Base-by-base conservation (phyloP, 2,113 vertebrate genomes). In the Campylomormyrus numenius region DNA sequence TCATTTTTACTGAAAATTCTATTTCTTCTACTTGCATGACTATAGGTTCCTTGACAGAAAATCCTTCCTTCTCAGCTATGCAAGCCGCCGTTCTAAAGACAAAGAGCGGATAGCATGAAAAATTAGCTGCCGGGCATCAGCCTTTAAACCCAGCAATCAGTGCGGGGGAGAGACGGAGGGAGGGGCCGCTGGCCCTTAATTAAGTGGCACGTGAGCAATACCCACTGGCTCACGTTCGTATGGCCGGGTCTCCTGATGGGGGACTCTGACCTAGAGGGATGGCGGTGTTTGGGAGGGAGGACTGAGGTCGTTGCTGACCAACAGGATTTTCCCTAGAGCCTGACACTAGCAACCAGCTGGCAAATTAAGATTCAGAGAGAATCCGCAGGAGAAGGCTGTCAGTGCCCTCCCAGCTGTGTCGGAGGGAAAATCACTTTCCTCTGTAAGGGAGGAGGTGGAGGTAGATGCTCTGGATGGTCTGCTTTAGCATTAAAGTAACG, bases 131-230 rank as follows among this genome's bases (percentile, higher is more conserved):
- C 91, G 90, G 87, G 53, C 10, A 17, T 15, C 46, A 91, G 83
- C 49, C 77, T 88, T 91, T 88, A 88, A 90, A 80, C 50, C 31
- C 90, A 91, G 91, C 87, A 89, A 92, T 94, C 93, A 91, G 74
- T 90, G 91, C 89, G 88, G 88, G 45, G 84, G 50, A 31, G 46
- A 88, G 90, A 90, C 35, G 89, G 87, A 88, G 86, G 86, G 87
- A 89, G 31, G 58, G 85, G 53, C 86, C 62, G 52, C 88, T 80
- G 77, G 31, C 88, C 89, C 91, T 93, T 91, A 91, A 93, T 92
- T 91, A 93, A 91, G 56, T 90, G 88, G 87, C 88, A 83, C 84
- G 88, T 90, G 80, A 90, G 88, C 56, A 11, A 27, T 46, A 39
- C 3, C 7, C 88, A 27, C 90, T 46, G 27, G 15, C 80, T 39